These are phyloP conservation scores for Mesembrinibis cayennensis DNA, from an alignment of 2,113 vertebrate genomes.

Conservation along the genomic window DNA sequence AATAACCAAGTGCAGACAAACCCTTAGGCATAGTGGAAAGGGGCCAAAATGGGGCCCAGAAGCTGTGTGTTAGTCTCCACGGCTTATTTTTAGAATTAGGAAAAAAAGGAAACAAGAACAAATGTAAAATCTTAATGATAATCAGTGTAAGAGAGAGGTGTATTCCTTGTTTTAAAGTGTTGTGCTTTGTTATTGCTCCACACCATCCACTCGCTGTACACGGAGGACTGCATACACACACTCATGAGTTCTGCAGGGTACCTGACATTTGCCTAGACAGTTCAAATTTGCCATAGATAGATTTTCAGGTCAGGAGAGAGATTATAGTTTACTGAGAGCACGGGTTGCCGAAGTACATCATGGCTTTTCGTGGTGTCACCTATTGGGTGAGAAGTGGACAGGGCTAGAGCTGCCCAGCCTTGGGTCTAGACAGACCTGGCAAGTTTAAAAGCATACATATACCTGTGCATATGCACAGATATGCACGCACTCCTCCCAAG, in stretches of 20 bases:
- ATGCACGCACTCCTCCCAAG: background rate
- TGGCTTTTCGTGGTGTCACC: background rate
- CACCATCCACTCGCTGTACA: rapidly evolving
- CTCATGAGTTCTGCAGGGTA: rapidly evolving
- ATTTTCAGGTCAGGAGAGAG: background rate
- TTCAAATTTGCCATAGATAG: background rate
- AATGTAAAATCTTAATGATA: background rate
- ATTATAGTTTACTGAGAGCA: background rate
- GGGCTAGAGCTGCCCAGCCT: background rate
- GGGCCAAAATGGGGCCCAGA: background rate
- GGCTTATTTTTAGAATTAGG: background rate
- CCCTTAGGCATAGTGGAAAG: background rate
- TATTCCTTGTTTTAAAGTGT: background rate
- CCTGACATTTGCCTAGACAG: background rate
- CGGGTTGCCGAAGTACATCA: background rate
- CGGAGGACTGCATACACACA: background rate
- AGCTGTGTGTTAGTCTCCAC: background rate
- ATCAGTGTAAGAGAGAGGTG: background rate
- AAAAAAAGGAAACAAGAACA: background rate
- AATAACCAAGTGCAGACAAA: background rate
- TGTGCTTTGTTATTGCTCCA: background rate
- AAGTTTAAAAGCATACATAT: background rate
- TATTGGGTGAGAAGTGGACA: background rate
- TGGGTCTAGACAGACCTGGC: background rate
- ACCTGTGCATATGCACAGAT: background rate